Evolutionary conservation across 2,797 vertebrate genomes (phyloP), one percentile per base, ranked within the genome.

Genomic region (Enteromius trimaculatus): DNA sequence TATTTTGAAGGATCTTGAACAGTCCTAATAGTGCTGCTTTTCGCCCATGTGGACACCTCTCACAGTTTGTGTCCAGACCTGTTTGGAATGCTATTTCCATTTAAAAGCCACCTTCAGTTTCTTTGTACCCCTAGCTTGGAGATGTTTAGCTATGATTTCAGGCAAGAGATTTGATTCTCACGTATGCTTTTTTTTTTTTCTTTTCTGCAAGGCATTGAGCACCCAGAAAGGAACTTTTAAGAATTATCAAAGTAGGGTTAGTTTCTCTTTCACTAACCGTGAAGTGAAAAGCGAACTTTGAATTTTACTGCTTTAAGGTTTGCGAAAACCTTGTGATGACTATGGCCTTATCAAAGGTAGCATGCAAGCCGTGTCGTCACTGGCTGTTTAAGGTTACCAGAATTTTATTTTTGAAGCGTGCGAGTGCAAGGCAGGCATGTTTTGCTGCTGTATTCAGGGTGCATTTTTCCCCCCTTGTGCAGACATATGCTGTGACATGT

Each of bases 21-120:
- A 47, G 17, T 69, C 6, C n/a, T 62, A 64, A 21, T n/a, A 65
- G 34, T 79, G 86, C 87, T 88, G 89, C 90, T 89, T 93, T 90
- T 89, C n/a, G 64, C 81, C 4, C 23, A 87, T 90, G 89, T 91
- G 88, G 92, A 93, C 92, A 90, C 90, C 90, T 90, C 87, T 87
- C 87, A 53, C 68, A 79, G 90, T 90, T 89, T 95, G 91, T 94
- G 95, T 94, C 92, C 92, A 93, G 94, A 93, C 94, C 92, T 95
- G 94, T 92, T 94, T 89, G 93, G 94, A 93, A 95, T 95, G 93
- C 89, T 87, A 83, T 86, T 71, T 69, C 80, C 74, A 86, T 77
- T 82, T 83, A 69, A 71, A 70, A 82, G 69, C 34, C 68, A 81
- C 14, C 42, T 70, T 77, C 4, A 82, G n/a, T 68, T 70, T 68